Base-by-base conservation (phyloP, 2,797 vertebrate genomes). In the Limnodromus scolopaceus region DNA sequence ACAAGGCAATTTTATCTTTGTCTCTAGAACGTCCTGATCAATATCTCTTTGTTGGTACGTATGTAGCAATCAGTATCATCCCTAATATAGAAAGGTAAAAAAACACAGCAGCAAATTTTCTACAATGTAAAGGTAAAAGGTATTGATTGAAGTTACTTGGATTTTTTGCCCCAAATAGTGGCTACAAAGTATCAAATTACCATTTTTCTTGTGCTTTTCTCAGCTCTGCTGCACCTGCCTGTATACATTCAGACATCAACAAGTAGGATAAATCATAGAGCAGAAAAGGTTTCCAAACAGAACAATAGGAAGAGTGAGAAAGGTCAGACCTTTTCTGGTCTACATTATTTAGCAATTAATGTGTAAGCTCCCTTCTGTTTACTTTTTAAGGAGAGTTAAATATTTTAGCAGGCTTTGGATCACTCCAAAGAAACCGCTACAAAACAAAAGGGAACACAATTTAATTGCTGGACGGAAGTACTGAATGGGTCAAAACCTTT, bases 121-220 rank as follows among this genome's bases (percentile, higher is more conserved):
- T 92, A 24, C 54, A 69, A 12, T 34, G 38, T 75, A 82, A 49
- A 88, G 57, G 24, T 41, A 76, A 90, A 93, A 74, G 23, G 8
- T 92, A 94, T 79, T 89, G 90, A 93, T 90, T 92, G 45, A 83
- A 85, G 16, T 8, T 79, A 46, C n/a, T 93, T 92, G 41, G 19
- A 75, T 36, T 92, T 92, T 92, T 89, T 92, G 17, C 41, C 61
- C 36, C 78, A 68, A 84, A 79, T 28, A 71, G 15, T 72, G 32
- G 9, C 10, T 79, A 71, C 9, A 46, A 77, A 78, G 9, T 55
- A 84, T 34, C 12, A 77, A 84, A 75, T 71, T 51, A 45, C 30
- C 16, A 87, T 79, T 92, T 96, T 81, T 58, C 41, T 45, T 61
- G 14, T 58, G 34, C 20, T 80, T 48, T 69, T 86, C 23, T 92